Base-by-base conservation (phyloP, 30 jellyfish, hydroid and myxozoan species). In the Clytia hemisphaerica region DNA sequence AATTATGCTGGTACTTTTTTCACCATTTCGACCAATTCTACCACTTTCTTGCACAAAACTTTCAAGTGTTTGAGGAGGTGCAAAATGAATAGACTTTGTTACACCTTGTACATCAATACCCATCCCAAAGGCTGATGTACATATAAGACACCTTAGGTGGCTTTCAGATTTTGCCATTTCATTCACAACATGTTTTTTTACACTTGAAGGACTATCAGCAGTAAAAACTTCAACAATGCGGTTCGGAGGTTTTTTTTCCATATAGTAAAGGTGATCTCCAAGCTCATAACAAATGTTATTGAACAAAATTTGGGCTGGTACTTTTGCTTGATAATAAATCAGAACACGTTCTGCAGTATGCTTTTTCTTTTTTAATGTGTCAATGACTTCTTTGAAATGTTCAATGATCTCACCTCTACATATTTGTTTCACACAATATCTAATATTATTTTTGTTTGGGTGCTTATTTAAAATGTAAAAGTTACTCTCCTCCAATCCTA, bases 31-130 rank as follows among this genome's bases (percentile, higher is more conserved):
- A n/a, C 70, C 70, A 7, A 24, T n/a, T 55, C 70, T 55, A 6
- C 70, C 70, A 4, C 19, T 24, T 55, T 55, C 70, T 55, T 55
- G 70, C 70, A 55, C 70, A 55, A 55, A 26, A 55, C 50, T 24
- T 55, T 55, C 70, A 16, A 55, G 19, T 16, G 51, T 55, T 3
- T 22, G 12, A 26, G 70, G 70, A 24, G 70, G 70, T 44, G 46
- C 70, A 55, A 55, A 55, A 55, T 55, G 49, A 6, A 55, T 24
- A 55, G 9, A 9, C 19, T 24, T 44, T 16, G 28, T 44, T 3
- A 55, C 70, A 6, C 32, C 32, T 22, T 55, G 28, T 44, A 44
- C 28, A 24, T 55, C 49, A 55, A 55, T 24, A 9, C 70, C 49
- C 70, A 55, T 55, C 49, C 70, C 70, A 55, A 55, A 55, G 4